Evolutionary conservation across 2,888 invertebrate species (phyloP).

Genomic region (Aradus depressus): DNA sequence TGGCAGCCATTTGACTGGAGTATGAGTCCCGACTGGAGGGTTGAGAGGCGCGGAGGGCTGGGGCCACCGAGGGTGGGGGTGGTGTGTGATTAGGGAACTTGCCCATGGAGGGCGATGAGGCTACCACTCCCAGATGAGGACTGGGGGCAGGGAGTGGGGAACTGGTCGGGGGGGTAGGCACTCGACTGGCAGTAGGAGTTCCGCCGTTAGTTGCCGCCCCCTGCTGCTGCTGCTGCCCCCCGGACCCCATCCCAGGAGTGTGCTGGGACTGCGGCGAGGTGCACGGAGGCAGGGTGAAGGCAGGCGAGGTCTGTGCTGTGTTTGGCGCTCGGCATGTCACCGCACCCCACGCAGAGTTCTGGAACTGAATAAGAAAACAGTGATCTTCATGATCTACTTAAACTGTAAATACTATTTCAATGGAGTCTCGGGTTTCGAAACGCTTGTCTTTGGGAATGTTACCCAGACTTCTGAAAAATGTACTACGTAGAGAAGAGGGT

Average conservation of each 20-base stretch:
- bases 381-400: too few relatives aligned
- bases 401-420: too few relatives aligned
- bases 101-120: constrained; percentile 23
- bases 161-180: constrained; percentile 28
- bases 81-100: constrained; percentile 38
- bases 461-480: too few relatives aligned
- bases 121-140: constrained; percentile 10
- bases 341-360: too few relatives aligned
- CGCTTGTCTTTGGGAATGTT: too few relatives aligned
- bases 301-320: constrained; percentile 29
- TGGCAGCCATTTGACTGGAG: constrained; percentile 62
- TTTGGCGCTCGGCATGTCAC: constrained; percentile 11
- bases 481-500: too few relatives aligned
- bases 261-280: constrained; percentile 29
- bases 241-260: not conserved
- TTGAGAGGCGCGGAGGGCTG: constrained; percentile 30
- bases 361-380: too few relatives aligned
- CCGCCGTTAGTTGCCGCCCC: constrained; percentile 17
- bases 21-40: constrained; percentile 35
- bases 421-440: too few relatives aligned
- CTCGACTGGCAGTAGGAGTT: too few relatives aligned
- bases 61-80: constrained; percentile 25
- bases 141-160: constrained; percentile 20
- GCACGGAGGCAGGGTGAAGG: constrained; percentile 31
- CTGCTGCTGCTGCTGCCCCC: constrained; percentile 2